phyloP scores from a whole-genome alignment of 1,140 invertebrate species.

The Calycopis cecrops region DNA sequence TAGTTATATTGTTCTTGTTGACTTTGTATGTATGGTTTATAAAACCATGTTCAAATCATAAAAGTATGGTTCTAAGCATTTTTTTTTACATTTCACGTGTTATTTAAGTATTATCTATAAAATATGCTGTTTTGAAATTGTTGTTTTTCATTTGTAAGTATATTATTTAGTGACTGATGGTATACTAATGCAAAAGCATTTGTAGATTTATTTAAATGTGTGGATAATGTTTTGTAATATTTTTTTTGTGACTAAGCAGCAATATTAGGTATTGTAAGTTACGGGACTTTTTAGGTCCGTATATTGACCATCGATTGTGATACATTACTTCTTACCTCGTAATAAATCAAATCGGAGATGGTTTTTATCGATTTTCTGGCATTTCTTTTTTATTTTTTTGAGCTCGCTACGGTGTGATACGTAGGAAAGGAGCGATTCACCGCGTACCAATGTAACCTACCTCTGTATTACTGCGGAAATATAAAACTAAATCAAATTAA shows the following conservation, averaged over 20 bases:
- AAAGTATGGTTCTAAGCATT: constrained; percentile 18
- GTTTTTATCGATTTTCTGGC: no score
- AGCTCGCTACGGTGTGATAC: no score
- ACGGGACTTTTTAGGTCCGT: no score
- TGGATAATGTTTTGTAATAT: constrained; percentile 3
- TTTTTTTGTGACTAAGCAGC: constrained; percentile 2
- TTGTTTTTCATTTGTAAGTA: constrained; percentile 9
- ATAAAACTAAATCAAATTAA: no score
- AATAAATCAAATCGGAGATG: no score
- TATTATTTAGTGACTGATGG: neutral
- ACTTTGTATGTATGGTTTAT: constrained; percentile 18
- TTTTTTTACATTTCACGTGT: constrained; percentile 21
- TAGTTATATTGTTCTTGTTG: constrained; percentile 24
- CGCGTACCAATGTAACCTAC: no score
- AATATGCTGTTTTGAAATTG: constrained; percentile 8
- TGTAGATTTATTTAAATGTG: constrained; percentile 7
- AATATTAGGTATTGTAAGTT: neutral
- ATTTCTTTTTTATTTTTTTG: no score
- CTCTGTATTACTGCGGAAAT: no score
- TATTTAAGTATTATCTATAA: constrained; percentile 17
- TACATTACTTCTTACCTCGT: no score
- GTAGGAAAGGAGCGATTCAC: no score
- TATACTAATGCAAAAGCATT: constrained; percentile 3
- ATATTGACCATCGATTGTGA: no score
- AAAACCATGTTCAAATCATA: constrained; percentile 20